Percentiles rank a stretch among this genome's conserved stretches.
These are phyloP conservation scores for Thera obeliscata DNA, from an alignment of 2,888 invertebrate genomes.

Conservation along the genomic window DNA sequence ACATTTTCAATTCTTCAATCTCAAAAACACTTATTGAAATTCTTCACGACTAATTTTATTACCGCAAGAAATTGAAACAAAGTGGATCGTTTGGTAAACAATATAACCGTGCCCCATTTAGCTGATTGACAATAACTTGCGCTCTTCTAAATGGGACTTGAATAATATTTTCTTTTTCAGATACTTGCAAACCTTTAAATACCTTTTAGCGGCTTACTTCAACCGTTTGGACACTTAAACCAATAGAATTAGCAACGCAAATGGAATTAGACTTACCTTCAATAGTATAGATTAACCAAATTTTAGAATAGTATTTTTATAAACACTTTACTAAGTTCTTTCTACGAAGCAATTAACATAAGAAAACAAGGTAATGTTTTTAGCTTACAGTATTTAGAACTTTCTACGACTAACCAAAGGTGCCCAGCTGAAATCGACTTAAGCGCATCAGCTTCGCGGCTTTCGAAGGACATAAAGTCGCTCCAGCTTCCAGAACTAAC, in stretches of 20 bases:
- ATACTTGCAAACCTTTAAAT: constrained; percentile 38
- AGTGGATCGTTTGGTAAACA: constrained; percentile 37
- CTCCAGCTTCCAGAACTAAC: constrained; percentile 29
- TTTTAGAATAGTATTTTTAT: constrained; percentile 25
- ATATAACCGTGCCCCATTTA: constrained; percentile 39
- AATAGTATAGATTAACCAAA: constrained; percentile 27
- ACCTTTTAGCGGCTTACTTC: constrained; percentile 39
- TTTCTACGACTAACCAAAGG: neutral
- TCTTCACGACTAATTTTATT: constrained; percentile 37
- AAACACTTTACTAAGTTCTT: constrained; percentile 19
- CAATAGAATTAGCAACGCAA: constrained; percentile 39
- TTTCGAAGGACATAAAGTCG: constrained; percentile 47
- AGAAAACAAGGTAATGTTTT: constrained; percentile 22
- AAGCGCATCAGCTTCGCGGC: constrained; percentile 51
- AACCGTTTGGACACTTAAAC: constrained; percentile 37
- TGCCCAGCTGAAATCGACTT: constrained; percentile 23
- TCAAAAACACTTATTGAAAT: constrained; percentile 30
- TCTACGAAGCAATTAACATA: constrained; percentile 14
- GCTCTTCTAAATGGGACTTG: constrained; percentile 36
- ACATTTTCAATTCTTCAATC: constrained; percentile 15
- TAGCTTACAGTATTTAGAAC: constrained; percentile 20
- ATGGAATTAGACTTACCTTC: constrained; percentile 20
- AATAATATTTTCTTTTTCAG: constrained; percentile 44
- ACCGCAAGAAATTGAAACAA: constrained; percentile 36
- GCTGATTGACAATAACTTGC: constrained; percentile 36